Evolutionary conservation across 2,113 vertebrate species (phyloP), one percentile per base, ranked within the genome.

Genomic region (Mesocricetus auratus): DNA sequence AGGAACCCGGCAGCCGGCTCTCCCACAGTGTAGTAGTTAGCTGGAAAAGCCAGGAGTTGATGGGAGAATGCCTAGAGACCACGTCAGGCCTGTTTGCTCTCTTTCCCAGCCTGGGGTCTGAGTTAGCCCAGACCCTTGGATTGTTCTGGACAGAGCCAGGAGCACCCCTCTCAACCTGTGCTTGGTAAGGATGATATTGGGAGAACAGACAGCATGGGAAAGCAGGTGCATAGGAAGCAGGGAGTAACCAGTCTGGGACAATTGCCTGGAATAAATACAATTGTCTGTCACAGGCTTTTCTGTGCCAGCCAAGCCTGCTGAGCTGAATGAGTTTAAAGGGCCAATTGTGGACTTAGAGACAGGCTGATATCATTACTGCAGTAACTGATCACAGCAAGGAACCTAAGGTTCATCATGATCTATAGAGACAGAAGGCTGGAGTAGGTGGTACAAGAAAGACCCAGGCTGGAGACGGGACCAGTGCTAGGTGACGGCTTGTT

Each of bases 211-310:
- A 53, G 94, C 36, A 53, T 36, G 9, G 39, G 94, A 93, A 93
- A 82, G 96, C 96, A 97, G 97, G 97, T 97, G 94, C 83, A 85
- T 85, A 88, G 79, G 78, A 91, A 94, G 93, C 96, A 94, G 95
- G 94, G 96, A 95, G 94, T 85, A 79, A 85, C 97, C 89, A 53
- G 90, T 88, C 95, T 96, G 96, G 95, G 94, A 98, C 96, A 93
- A 93, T 13, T 96, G 97, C 97, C 96, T 96, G 71, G 96, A 98
- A 95, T 97, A 97, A 96, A 95, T 26, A 62, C 79, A 85, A 91
- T 92, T 97, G 97, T 97, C 97, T 97, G 96, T 77, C 69, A 93
- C 60, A 2, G 82, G 74, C 71, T 91, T 93, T 85, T 97, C 90
- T 85, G 87, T 96, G 93, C 97, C 95, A 97, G 94, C 60, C 64